These are phyloP conservation scores for Gastrophysa polygoni DNA, from an alignment of 2,888 invertebrate genomes.

Conservation along the genomic window DNA sequence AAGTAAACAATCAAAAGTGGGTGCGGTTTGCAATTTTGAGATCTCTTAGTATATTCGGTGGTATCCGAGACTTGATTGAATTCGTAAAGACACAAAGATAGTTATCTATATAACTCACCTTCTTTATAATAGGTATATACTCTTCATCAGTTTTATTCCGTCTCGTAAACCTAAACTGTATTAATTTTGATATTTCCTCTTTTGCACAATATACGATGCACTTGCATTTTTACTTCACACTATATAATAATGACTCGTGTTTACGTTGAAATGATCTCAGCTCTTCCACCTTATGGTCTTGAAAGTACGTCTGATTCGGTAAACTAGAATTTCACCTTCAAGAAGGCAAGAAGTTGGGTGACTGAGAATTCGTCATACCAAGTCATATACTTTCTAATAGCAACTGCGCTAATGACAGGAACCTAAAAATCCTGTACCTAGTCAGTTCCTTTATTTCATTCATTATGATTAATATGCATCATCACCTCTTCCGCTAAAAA, in stretches of 20 bases:
- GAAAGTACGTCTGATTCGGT: neutral
- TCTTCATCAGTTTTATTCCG: too few species aligned
- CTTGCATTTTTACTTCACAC: neutral
- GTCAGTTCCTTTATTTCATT: neutral
- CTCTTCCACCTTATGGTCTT: neutral
- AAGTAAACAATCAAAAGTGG: too few species aligned
- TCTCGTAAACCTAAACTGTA: too few species aligned
- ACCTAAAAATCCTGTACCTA: neutral
- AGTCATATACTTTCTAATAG: conserved; percentile 10
- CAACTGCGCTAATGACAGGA: neutral
- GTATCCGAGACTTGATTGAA: too few species aligned
- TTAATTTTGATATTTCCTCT: neutral
- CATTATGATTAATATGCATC: neutral
- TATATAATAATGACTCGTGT: neutral
- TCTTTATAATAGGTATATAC: too few species aligned
- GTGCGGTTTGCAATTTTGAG: too few species aligned
- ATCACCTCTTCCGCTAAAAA: neutral
- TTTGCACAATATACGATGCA: neutral
- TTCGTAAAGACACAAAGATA: too few species aligned
- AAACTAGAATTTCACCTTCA: neutral
- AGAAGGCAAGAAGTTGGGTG: conserved; percentile 11
- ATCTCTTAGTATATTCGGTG: too few species aligned
- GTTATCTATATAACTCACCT: too few species aligned
- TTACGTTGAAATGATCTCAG: neutral
- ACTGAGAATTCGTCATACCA: neutral